Evolutionary conservation across 2,113 vertebrate species (phyloP), one percentile per base, ranked within the genome.

Genomic region (Ancistrus triradiatus): DNA sequence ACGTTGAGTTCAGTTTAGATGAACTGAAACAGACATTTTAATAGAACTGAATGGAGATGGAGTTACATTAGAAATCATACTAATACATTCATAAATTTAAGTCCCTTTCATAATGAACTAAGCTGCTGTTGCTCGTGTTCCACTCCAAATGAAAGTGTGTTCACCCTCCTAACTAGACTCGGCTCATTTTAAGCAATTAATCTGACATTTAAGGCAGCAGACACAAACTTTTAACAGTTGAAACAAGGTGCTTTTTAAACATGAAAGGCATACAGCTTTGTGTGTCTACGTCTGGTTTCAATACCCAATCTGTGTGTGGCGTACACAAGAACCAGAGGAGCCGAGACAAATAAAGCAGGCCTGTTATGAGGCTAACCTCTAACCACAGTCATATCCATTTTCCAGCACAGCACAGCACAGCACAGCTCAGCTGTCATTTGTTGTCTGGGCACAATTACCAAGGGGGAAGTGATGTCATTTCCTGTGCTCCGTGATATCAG

Each of bases 391-490:
- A 47, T 65, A 83, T 85, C 81, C 79, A 83, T 59, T 83, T 86
- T 83, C 79, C 80, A 81, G 78, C 64, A 59, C 56, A 18, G 17
- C 66, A 49, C 80, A 81, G 78, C 64, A 59, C 56, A 18, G 17
- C 66, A 49, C 81, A 82, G 80, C 82, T 86, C 82, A 82, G 84
- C 83, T 87, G 80, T 81, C 80, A 76, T 68, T 63, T 68, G 68
- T 67, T 57, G 43, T 64, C 69, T 64, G 61, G 73, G 48, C 66
- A 42, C 66, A 70, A 59, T 69, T 63, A 56, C 59, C 58, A 66
- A 46, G 25, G 82, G 85, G 87, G 84, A 90, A 82, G 79, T 90
- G 87, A 87, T 79, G 74, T 83, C 79, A 85, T 78, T 81, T 88
- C 86, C 85, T 66, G 71, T 81, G 84, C 85, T 86, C 87, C 84